Conservation (phyloP, 2,797 vertebrate species). For the Pseudomugil tenellus region DNA sequence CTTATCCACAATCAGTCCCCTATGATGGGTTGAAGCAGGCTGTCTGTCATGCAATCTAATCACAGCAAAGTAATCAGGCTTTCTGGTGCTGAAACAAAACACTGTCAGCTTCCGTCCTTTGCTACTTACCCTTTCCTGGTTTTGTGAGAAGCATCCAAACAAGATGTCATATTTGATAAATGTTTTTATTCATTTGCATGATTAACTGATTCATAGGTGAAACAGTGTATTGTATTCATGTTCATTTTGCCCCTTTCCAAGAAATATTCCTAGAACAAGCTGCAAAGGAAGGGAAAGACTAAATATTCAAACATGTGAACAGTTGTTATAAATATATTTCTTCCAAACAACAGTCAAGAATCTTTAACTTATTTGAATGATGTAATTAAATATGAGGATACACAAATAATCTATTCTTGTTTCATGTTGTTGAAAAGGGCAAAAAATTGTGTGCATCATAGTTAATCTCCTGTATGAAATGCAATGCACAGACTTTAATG, state of each 20-base stretch:
- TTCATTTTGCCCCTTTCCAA: background rate
- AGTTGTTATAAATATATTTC: background rate
- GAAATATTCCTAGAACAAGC: background rate
- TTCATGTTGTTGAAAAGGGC: too few relatives aligned
- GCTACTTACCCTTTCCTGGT: background rate
- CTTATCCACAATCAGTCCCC: background rate
- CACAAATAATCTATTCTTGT: too few relatives aligned
- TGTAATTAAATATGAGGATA: too few relatives aligned
- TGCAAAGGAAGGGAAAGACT: background rate
- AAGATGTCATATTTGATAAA: background rate
- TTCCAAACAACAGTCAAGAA: background rate
- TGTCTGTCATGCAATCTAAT: slow-evolving; percentile 28
- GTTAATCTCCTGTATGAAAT: too few relatives aligned
- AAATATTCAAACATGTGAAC: too few relatives aligned
- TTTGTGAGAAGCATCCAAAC: slow-evolving; percentile 16
- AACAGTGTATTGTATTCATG: background rate
- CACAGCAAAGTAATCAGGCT: slow-evolving; percentile 12
- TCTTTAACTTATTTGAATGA: too few relatives aligned
- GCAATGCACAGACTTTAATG: too few relatives aligned
- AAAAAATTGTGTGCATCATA: too few relatives aligned
- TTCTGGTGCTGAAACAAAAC: slow-evolving; percentile 13
- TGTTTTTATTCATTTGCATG: slow-evolving; percentile 3
- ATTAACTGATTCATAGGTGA: background rate
- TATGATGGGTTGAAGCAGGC: background rate
- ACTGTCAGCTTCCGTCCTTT: slow-evolving; percentile 20